Evolutionary conservation across 1,140 invertebrate genomes (phyloP).

Genomic region (Drosophila seguyi): DNA sequence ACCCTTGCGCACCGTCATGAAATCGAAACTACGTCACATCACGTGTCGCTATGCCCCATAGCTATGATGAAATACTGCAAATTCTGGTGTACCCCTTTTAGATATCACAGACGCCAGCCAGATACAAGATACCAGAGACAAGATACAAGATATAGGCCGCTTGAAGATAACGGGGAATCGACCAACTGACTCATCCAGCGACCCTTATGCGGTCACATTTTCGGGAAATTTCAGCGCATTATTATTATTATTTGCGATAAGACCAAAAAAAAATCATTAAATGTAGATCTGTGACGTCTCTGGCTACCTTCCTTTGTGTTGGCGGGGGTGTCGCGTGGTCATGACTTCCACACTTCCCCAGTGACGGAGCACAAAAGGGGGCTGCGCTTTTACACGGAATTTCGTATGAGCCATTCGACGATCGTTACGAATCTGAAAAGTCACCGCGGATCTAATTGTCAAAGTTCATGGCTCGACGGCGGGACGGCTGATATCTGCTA

Average conservation of each 20-base stretch:
- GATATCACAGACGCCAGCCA: constrained; percentile 34
- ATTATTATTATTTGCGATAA: constrained; percentile 18
- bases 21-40: constrained; percentile 45
- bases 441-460: constrained; percentile 12
- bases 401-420: constrained; percentile 25
- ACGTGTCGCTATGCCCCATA: constrained; percentile 20
- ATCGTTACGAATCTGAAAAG: constrained; percentile 33
- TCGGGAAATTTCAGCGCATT: constrained; percentile 47
- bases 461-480: constrained; percentile 14
- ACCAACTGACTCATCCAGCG: constrained; percentile 20
- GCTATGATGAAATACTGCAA: constrained; percentile 41
- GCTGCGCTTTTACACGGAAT: constrained; percentile 31
- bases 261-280: background rate
- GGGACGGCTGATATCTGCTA: background rate
- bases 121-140: constrained; percentile 33
- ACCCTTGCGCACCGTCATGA: constrained; percentile 40
- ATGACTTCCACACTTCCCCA: background rate
- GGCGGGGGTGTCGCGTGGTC: constrained; percentile 50
- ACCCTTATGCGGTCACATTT: constrained; percentile 41
- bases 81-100: constrained; percentile 1
- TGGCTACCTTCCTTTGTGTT: too few species aligned
- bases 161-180: constrained; percentile 28
- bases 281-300: constrained; percentile 40
- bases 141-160: constrained; percentile 8
- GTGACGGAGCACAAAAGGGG: constrained; percentile 10